Evolutionary conservation across 2,888 invertebrate species (phyloP), one percentile per base, ranked within the genome.

Genomic region (Plebejus melissa): DNA sequence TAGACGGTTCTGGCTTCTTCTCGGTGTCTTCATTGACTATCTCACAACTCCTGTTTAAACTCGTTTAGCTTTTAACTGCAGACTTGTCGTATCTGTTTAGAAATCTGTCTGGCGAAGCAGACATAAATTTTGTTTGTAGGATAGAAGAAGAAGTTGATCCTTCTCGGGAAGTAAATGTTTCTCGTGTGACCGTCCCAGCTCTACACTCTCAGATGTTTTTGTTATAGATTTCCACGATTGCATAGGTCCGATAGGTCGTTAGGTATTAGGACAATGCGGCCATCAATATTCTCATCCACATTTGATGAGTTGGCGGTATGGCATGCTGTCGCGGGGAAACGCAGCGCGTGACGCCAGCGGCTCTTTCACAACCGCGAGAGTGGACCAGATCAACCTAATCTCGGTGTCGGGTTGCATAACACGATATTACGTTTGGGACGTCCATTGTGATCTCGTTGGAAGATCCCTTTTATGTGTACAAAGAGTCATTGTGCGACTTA

Each of bases 401-500:
- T 13, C 32, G 13, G 32, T 60, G 11, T 60, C 28, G 54, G 54
- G 60, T 65, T 65, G 65, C 65, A 65, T 65, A 16, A 65, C 65
- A 36, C 58, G 22, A 60, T 65, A 65, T 32, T 65, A 65, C 65
- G 65, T 65, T 65, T 65, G 32, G 65, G 65, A 65, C 28, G 32
- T 65, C 32, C 28, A 60, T 65, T 65, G 65, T 65, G 65, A 65
- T 32, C 65, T 32, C 32, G 32, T 32, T 46, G 54, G 16, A 22
- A 54, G 16, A 77, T 46, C 75, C 74, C 74, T 76, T 74, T 74
- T 75, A 65, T 60, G 9, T 60, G 7, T 60, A 28, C 28, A 28
- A 60, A 60, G 28, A 9, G 60, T 60, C 28, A 60, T 28, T 60
- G 60, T 28, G 28, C 11, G 28, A 28, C 3, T 9, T 60, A 28